Base-by-base conservation (phyloP, 2,888 invertebrate species). In the Dermolepida albohirtum region DNA sequence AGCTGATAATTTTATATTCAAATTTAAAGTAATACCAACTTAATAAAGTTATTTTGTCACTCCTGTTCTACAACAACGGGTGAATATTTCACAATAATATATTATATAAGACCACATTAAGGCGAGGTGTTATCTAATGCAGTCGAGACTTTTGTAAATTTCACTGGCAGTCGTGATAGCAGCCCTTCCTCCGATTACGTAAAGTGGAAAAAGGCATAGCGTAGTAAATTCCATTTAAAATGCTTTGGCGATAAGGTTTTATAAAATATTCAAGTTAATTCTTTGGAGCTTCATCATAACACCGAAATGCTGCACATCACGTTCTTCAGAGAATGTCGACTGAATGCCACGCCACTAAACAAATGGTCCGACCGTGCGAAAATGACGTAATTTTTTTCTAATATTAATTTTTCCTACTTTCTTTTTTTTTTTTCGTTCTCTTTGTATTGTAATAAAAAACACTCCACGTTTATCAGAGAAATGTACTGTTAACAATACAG, bases 221-320 rank as follows among this genome's bases (percentile, higher is more conserved):
- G 79, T 78, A 79, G 77, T 80, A 80, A 81, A 80, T 81, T 80
- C 76, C 75, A 78, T 79, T 79, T 78, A 79, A 79, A 80, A 79
- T 78, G 80, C 79, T 78, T 78, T 78, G 78, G 76, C 78, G 81
- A 81, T 81, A 81, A 80, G 79, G 77, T 77, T 76, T 79, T 79
- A 80, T 80, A 81, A 59, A 80, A 81, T 81, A 80, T 79, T 79
- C 79, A 79, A 79, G 79, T 80, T 80, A 79, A 81, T 80, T 80
- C 79, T 77, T 77, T 74, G 75, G 44, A 40, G 22, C 62, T 14
- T 44, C 39, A 59, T 43, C 59, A 43, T 47, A 22, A 47, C 40
- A 14, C 22, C 22, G 47, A 47, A 43, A 41, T 14, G 55, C 5
- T 43, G 63, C 11, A 41, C 29, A 27, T 27, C 39, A 17, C 22